Percentiles rank a stretch among this genome's conserved stretches.
Evolutionary conservation across 2,113 vertebrate genomes (phyloP).

Genomic region (Helogale parvula): DNA sequence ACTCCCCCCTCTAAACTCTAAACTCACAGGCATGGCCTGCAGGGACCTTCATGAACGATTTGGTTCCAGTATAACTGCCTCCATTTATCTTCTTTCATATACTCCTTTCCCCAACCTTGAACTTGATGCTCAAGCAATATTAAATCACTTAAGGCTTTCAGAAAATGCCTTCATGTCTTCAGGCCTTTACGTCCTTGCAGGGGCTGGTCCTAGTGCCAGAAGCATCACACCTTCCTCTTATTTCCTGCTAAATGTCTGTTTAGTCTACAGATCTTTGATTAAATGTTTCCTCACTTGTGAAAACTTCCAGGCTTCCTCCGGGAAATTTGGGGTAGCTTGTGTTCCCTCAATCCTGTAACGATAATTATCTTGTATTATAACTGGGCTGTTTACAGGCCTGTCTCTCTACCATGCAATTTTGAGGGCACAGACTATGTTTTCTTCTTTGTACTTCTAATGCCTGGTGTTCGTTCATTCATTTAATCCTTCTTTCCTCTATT

Average conservation of each 20-base stretch:
- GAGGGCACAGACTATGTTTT: neutral
- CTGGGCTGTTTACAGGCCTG: neutral
- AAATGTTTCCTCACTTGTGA: slow-evolving; percentile 45
- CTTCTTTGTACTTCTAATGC: neutral
- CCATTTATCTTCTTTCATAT: neutral
- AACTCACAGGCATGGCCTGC: neutral
- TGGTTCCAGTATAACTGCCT: neutral
- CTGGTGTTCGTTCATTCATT: neutral
- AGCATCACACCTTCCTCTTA: neutral
- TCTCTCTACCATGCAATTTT: neutral
- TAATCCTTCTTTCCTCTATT: slow-evolving; percentile 1
- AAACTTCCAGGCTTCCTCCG: neutral
- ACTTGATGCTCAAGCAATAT: neutral
- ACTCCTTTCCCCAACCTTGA: neutral
- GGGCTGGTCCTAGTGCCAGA: neutral
- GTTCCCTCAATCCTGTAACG: neutral
- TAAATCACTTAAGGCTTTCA: neutral
- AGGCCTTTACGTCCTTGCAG: neutral
- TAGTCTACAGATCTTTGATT: slow-evolving; percentile 34
- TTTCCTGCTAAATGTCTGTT: slow-evolving; percentile 1
- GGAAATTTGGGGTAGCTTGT: neutral
- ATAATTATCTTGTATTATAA: neutral
- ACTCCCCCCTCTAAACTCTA: neutral
- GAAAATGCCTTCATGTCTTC: neutral
- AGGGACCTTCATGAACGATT: neutral